These are phyloP conservation scores for Marmota monax DNA, from an alignment of 2,113 vertebrate genomes.

Conservation along the genomic window DNA sequence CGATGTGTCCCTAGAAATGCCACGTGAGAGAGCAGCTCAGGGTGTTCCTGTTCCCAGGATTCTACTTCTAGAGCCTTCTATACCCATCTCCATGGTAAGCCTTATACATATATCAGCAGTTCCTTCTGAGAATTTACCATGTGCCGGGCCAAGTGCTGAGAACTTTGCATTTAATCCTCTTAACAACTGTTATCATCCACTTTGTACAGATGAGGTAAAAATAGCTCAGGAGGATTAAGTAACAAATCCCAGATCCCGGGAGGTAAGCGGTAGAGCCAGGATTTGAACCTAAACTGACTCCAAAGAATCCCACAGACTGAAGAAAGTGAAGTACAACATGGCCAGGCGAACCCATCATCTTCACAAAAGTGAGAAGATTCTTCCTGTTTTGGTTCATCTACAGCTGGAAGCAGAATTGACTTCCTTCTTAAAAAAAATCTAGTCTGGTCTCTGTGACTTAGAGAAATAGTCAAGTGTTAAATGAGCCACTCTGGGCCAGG, in stretches of 20 bases:
- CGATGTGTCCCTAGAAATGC: background rate
- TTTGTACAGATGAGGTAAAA: background rate
- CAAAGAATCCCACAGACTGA: background rate
- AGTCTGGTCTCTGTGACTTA: background rate
- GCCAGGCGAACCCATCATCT: background rate
- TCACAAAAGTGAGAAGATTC: background rate
- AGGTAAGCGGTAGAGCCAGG: background rate
- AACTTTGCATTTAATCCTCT: background rate
- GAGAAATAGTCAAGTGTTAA: background rate
- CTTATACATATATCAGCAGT: background rate
- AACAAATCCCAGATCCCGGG: background rate
- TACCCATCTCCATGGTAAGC: background rate
- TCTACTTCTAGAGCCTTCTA: background rate
- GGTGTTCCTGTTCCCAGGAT: background rate
- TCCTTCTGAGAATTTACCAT: background rate
- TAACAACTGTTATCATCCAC: background rate
- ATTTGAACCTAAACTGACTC: background rate
- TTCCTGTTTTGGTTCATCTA: background rate
- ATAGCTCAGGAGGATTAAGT: background rate
- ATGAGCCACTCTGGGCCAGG: background rate
- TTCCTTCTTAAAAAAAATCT: background rate
- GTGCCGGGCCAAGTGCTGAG: background rate
- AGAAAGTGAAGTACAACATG: background rate
- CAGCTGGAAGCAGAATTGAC: background rate
- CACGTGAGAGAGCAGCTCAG: background rate